phyloP scores from a whole-genome alignment of 2,888 invertebrate species.

The Campoplex nolae region DNA sequence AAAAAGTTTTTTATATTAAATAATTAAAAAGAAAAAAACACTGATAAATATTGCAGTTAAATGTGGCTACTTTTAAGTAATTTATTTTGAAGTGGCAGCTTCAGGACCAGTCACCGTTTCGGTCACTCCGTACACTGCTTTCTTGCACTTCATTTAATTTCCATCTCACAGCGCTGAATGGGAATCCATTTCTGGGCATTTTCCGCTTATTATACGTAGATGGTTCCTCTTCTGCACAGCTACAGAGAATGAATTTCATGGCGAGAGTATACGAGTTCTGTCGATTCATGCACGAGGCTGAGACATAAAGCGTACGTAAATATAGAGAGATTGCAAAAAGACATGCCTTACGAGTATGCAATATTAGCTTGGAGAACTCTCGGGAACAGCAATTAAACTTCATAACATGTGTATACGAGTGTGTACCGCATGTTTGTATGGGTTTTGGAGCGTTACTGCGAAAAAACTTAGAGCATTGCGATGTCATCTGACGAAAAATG shows the following conservation, averaged over 20 bases:
- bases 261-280: not conserved
- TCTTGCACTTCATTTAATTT: not conserved
- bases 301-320: slow-evolving; percentile 38
- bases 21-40: too few species aligned
- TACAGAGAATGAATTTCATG: slow-evolving; percentile 10
- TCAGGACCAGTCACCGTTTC: too few species aligned
- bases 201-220: slow-evolving; percentile 2
- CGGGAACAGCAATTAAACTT: slow-evolving; percentile 44
- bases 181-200: not conserved
- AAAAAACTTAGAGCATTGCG: slow-evolving; percentile 28
- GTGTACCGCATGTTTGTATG: not conserved
- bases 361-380: slow-evolving; percentile 46
- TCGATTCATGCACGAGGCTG: slow-evolving; percentile 25
- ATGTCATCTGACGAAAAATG: slow-evolving; percentile 30
- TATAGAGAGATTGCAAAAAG: slow-evolving; percentile 45
- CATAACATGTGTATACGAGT: slow-evolving; percentile 7
- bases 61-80: too few species aligned
- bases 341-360: slow-evolving; percentile 32
- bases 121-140: not conserved
- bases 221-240: slow-evolving; percentile 13
- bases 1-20: too few species aligned
- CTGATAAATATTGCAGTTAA: too few species aligned
- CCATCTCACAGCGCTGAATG: not conserved
- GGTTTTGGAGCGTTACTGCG: slow-evolving; percentile 32
- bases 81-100: too few species aligned